Evolutionary conservation across 2,113 vertebrate genomes (phyloP), one percentile per base, ranked within the genome.

Genomic region (Ancistrus triradiatus): DNA sequence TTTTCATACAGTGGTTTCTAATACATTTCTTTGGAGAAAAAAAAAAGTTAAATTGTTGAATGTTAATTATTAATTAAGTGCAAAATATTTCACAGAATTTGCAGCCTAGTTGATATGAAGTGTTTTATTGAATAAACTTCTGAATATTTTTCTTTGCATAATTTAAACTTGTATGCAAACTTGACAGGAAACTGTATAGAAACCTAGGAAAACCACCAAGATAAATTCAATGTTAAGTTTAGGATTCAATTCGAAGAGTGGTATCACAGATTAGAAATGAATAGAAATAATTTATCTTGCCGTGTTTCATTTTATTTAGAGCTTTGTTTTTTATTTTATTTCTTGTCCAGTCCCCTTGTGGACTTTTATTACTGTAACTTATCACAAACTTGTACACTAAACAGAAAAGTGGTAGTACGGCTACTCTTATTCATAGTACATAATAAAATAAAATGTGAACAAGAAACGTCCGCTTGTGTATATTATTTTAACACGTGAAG

Each of bases 361-460:
- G 13, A 1, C 37, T 44, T 33, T 63, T 33, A 7, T 43, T 63
- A 24, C 61, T 53, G 37, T 63, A 28, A 53, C 28, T 47, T 38
- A 11, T 3, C n/a, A 40, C 7, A 50, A 40, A 49, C 44, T 38
- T 59, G 35, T 56, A 57, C 35, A 51, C 59, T 70, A 70, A 50
- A 22, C 24, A 24, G 24, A 38, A 27, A 52, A 43, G 27, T 24
- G 35, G 14, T 13, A n/a, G 21, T 46, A 55, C 6, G 48, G 43
- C 14, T 65, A 65, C 15, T 56, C 40, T 24, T 31, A 14, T 27
- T 35, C 1, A 13, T 48, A 14, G 19, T 40, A 42, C 21, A 58
- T 15, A n/a, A 75, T 68, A 63, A 11, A 96, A 93, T 85, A 93
- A 95, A 94, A 76, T 89, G 87, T 91, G 88, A 93, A 90, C 5